phyloP scores from a whole-genome alignment of 2,113 vertebrate genomes.

The Anolis sagrei region DNA sequence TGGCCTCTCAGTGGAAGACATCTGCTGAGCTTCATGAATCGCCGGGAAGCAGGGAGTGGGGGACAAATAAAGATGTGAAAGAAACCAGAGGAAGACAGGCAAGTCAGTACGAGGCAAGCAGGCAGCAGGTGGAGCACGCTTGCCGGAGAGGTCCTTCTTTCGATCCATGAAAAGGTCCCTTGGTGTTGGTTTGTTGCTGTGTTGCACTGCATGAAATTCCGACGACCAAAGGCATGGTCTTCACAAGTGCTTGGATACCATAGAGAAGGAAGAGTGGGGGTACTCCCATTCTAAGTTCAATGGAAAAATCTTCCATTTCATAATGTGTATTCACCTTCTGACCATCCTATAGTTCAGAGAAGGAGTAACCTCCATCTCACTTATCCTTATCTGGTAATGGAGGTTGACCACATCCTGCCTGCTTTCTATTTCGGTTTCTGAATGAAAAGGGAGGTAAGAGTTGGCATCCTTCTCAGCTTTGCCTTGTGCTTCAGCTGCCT shows the following conservation, averaged over 20 bases:
- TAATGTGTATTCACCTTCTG: too few relatives aligned
- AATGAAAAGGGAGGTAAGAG: too few relatives aligned
- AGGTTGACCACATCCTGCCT: too few relatives aligned
- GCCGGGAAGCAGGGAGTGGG: constrained; percentile 35
- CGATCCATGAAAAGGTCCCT: neutral
- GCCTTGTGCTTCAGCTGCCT: too few relatives aligned
- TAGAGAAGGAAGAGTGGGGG: too few relatives aligned
- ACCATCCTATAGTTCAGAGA: too few relatives aligned
- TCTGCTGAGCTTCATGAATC: constrained; percentile 67
- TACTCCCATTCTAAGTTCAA: too few relatives aligned
- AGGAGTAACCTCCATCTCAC: too few relatives aligned
- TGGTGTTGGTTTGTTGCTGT: neutral
- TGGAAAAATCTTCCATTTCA: too few relatives aligned
- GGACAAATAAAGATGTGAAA: constrained; percentile 67
- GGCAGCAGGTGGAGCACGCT: neutral
- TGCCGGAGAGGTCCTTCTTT: neutral
- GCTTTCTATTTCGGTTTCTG: too few relatives aligned
- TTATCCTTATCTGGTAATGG: too few relatives aligned
- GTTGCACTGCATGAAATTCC: neutral
- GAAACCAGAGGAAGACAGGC: neutral
- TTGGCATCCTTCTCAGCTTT: too few relatives aligned
- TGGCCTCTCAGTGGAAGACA: constrained; percentile 61
- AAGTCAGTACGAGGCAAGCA: constrained; percentile 14
- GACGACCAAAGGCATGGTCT: neutral
- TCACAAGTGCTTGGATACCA: neutral